Evolutionary conservation across 2,797 vertebrate species (phyloP), one percentile per base, ranked within the genome.

Genomic region (Danio tinwini): DNA sequence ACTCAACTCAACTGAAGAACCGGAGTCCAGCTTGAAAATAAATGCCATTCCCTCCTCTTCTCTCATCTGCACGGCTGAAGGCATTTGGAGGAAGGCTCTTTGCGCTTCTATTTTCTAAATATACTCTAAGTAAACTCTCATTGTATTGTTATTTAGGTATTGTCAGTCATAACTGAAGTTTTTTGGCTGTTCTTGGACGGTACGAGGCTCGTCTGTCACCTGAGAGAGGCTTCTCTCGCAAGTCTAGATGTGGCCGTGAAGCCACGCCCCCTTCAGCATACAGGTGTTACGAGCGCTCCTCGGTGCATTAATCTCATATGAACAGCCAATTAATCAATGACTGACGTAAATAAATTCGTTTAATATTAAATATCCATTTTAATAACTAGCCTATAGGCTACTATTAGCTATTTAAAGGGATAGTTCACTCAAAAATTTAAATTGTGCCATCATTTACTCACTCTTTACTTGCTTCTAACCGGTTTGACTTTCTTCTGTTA

Each of bases 211-310:
- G 19, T 47, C 50, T 37, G 69, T 19, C 59, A 73, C 59, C 77
- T 73, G 65, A 19, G 12, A n/a, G 12, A 44, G n/a, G 47, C 16
- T 52, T 47, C 19, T 39, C 14, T 63, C 12, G 8, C 39, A 17
- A 52, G 76, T 17, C 7, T 56, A 19, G 59, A 56, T 64, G 58
- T 63, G 39, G 14, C 13, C 10, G 7, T 11, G 44, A 83, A 47
- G 73, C 77, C 82, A 76, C 82, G 82, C 82, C 82, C 67, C 44
- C 62, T 77, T 49, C 58, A 58, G 58, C 40, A 44, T 50, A 80
- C 82, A 83, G 82, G 82, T 83, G 82, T 59, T 11, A 69, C 13
- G 3, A 58, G 16, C 68, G 16, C 50, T 42, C 17, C 29, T 44
- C 67, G 10, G 2, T 64, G 17, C 5, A 17, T 29, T 29, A 29